Evolutionary conservation across 2,888 invertebrate genomes (phyloP).

Genomic region (Pachycephus smyrnensis): DNA sequence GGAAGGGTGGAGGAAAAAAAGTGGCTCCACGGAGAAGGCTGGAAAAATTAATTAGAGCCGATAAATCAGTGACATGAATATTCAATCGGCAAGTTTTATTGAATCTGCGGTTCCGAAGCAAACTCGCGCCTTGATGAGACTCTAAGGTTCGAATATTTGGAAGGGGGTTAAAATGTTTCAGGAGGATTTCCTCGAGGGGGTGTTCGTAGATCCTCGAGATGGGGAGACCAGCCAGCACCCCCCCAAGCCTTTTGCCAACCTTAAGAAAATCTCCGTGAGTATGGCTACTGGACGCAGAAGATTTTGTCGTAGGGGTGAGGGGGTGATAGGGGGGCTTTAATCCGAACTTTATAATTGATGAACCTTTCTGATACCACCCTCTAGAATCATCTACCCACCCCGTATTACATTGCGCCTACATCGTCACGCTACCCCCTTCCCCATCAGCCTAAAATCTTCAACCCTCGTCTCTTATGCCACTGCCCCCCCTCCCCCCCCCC

Average conservation of each 20-base stretch:
- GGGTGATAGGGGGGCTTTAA: constrained; percentile 4
- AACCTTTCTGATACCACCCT: constrained; percentile 14
- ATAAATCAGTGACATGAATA: constrained; percentile 20
- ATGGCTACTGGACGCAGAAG: not conserved
- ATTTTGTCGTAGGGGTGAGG: not conserved
- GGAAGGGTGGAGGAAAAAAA: not conserved
- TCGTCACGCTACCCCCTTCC: not conserved
- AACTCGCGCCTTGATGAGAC: not conserved
- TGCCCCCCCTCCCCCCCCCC: too few relatives aligned
- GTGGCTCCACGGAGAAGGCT: not conserved
- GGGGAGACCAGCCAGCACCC: not conserved
- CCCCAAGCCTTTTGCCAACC: not conserved
- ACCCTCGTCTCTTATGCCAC: too few relatives aligned
- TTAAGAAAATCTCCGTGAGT: not conserved
- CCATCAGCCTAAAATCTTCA: not conserved
- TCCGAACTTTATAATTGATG: constrained; percentile 26
- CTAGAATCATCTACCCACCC: not conserved
- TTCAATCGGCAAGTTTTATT: constrained; percentile 20
- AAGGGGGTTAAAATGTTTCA: not conserved
- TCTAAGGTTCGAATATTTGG: not conserved
- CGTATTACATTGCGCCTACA: not conserved
- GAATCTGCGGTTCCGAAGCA: not conserved
- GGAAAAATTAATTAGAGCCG: constrained; percentile 10
- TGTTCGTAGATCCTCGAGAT: not conserved
- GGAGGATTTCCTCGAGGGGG: not conserved